phyloP scores from a whole-genome alignment of 1,140 invertebrate genomes.

The Drosophila watanabei region DNA sequence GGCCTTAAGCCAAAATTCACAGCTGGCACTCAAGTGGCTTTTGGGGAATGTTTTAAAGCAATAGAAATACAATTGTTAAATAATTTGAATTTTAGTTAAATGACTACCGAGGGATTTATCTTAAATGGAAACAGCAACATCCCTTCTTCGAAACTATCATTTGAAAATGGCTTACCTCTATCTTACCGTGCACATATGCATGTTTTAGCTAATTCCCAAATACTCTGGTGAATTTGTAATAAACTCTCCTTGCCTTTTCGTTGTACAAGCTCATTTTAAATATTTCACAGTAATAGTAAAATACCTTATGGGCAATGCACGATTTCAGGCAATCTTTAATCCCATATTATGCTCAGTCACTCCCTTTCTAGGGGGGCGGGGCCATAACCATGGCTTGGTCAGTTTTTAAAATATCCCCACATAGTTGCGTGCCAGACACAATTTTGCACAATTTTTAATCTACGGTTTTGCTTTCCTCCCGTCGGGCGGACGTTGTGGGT shows the following conservation, averaged over 20 bases:
- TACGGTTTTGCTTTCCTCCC: constrained; percentile 41
- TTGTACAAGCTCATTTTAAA: neutral
- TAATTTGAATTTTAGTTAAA: neutral
- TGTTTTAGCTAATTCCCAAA: neutral
- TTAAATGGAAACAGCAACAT: neutral
- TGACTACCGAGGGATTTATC: neutral
- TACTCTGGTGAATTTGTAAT: too few relatives aligned
- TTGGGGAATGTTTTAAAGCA: too few relatives aligned
- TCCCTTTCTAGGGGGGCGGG: neutral
- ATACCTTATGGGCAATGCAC: neutral
- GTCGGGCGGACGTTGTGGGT: neutral
- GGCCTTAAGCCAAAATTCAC: constrained; percentile 7
- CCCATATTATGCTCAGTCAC: neutral
- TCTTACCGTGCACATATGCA: neutral
- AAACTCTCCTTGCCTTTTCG: neutral
- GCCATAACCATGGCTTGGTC: constrained; percentile 10
- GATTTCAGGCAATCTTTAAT: neutral
- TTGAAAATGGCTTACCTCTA: neutral
- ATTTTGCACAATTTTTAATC: constrained; percentile 62
- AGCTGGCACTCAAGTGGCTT: neutral
- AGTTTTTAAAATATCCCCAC: constrained; percentile 48
- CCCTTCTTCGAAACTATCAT: neutral
- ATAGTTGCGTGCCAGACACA: constrained; percentile 42
- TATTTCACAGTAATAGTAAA: constrained; percentile 1
- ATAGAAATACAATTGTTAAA: neutral